Percentiles rank a stretch among this genome's conserved stretches.
These are phyloP conservation scores for Onchidella celtica DNA, from an alignment of 2,888 invertebrate species.

Conservation along the genomic window DNA sequence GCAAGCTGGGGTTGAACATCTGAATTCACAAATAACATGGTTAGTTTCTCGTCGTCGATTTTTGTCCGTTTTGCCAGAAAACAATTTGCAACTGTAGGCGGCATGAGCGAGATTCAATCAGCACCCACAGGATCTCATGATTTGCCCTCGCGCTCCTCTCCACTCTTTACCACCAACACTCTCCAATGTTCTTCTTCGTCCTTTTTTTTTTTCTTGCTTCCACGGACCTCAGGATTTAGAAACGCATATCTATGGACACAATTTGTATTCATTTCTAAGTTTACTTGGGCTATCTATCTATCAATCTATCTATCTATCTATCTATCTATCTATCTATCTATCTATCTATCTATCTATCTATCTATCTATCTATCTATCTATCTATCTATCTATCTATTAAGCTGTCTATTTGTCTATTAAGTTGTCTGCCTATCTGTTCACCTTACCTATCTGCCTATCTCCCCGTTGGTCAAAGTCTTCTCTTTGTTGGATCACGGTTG, in stretches of 20 bases:
- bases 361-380: too few relatives aligned
- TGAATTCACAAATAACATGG: slow-evolving; percentile 32
- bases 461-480: neutral
- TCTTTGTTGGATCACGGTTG: too few relatives aligned
- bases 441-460: too few relatives aligned
- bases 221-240: neutral
- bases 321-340: neutral
- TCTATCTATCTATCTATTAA: too few relatives aligned
- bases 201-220: neutral
- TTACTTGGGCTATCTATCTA: neutral
- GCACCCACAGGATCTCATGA: neutral
- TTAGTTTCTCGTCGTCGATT: slow-evolving; percentile 10
- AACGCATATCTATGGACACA: neutral
- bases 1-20: neutral
- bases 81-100: slow-evolving; percentile 14
- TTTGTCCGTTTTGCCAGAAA: neutral
- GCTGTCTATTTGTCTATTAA: neutral
- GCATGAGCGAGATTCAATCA: neutral
- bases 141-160: neutral
- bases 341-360: neutral
- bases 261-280: neutral
- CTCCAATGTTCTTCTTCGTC: neutral
- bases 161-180: neutral
- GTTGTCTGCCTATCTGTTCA: too few relatives aligned
- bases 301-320: neutral